Evolutionary conservation across 2,797 vertebrate genomes (phyloP).

Genomic region (Sylvia borin): DNA sequence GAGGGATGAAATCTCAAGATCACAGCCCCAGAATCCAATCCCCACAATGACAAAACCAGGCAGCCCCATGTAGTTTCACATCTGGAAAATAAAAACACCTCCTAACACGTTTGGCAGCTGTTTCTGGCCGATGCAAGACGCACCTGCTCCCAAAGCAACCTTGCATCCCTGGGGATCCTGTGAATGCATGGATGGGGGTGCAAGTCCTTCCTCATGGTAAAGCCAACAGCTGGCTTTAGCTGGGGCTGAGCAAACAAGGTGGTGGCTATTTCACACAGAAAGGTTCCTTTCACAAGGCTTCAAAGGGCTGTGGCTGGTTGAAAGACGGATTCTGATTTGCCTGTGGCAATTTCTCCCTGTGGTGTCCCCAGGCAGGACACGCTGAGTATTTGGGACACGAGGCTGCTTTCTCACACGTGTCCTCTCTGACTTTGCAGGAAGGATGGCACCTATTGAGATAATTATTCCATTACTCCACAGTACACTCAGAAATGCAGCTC

Average conservation of each 20-base stretch:
- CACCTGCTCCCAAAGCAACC: background rate
- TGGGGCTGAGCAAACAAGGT: background rate
- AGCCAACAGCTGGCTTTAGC: background rate
- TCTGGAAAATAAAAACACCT: background rate
- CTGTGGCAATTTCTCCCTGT: rapidly evolving
- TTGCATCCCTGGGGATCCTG: background rate
- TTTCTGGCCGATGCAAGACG: background rate
- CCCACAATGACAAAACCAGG: background rate
- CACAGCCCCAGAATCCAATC: background rate
- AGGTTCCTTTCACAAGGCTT: background rate
- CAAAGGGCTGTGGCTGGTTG: background rate
- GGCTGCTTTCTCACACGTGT: background rate
- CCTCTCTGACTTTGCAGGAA: background rate
- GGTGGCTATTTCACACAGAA: background rate
- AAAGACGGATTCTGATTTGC: background rate
- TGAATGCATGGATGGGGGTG: background rate
- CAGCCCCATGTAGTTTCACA: background rate
- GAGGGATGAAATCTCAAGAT: background rate
- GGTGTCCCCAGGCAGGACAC: background rate
- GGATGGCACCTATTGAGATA: background rate
- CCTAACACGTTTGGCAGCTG: background rate
- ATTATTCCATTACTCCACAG: background rate
- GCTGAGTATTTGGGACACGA: rapidly evolving
- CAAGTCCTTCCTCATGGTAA: rapidly evolving
- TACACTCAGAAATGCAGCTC: background rate